Conservation (phyloP, 1,140 invertebrate genomes). For the Marisa cornuarietis region DNA sequence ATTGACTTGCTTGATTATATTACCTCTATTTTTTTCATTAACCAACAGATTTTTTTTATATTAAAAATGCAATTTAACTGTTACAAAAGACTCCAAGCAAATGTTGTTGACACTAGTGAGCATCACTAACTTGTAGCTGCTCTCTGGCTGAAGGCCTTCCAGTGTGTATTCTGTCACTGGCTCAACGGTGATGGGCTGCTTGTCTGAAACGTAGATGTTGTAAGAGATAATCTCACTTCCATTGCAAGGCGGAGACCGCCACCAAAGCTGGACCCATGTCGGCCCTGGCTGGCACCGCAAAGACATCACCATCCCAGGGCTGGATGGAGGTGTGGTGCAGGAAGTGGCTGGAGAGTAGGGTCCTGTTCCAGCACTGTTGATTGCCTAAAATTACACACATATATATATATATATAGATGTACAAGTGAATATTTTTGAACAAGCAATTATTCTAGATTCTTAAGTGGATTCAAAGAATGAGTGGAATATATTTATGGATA, state of each 20-base stretch:
- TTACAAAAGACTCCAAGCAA: too few species aligned
- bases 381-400: conserved; percentile 44
- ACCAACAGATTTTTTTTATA: too few species aligned
- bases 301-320: conserved; percentile 65
- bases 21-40: too few species aligned
- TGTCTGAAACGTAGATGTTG: conserved; percentile 78
- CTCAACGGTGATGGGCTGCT: conserved; percentile 52
- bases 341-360: conserved; percentile 55
- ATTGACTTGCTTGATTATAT: too few species aligned
- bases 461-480: too few species aligned
- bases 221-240: conserved; percentile 76
- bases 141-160: conserved; percentile 70
- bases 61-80: too few species aligned
- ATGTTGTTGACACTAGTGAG: not conserved
- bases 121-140: conserved; percentile 69
- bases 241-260: conserved; percentile 78
- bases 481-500: too few species aligned
- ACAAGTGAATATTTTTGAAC: not conserved
- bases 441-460: not conserved
- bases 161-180: conserved; percentile 61
- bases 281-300: conserved; percentile 72
- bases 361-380: conserved; percentile 62
- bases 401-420: too few species aligned
- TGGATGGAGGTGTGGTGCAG: conserved; percentile 59
- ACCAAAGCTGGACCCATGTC: conserved; percentile 75